phyloP scores from a whole-genome alignment of 2,797 vertebrate species.

The Lepidocolaptes lacrymiger region DNA sequence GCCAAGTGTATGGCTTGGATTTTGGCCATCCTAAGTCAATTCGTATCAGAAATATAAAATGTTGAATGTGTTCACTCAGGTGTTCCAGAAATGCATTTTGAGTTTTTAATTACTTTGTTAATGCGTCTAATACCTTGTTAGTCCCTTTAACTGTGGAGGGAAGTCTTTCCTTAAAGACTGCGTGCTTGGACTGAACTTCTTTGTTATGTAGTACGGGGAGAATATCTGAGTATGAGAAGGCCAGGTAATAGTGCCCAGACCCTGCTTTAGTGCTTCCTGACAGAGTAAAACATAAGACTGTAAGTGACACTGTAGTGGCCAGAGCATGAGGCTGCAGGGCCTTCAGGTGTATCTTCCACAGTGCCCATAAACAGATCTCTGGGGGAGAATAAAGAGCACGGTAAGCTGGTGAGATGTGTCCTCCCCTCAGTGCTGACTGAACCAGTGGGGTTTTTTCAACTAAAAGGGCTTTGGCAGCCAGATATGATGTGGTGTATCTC shows the following conservation, averaged over 20 bases:
- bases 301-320: not conserved
- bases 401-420: not conserved
- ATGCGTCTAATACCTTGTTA: not conserved
- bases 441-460: fast-evolving
- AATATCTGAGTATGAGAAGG: not conserved
- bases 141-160: not conserved
- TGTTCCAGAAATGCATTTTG: not conserved
- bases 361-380: not conserved
- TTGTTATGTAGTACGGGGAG: not conserved
- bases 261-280: not conserved
- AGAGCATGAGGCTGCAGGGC: not conserved
- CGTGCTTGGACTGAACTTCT: fast-evolving
- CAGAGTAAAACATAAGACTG: not conserved
- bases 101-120: not conserved
- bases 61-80: not conserved
- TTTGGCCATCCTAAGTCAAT: not conserved
- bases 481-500: not conserved
- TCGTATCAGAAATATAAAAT: not conserved
- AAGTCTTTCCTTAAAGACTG: not conserved
- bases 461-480: not conserved
- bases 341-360: not conserved
- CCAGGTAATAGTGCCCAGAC: not conserved
- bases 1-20: not conserved
- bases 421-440: not conserved
- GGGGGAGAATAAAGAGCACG: not conserved